Base-by-base conservation (phyloP, 1,140 invertebrate species). In the Plutomurus gul region DNA sequence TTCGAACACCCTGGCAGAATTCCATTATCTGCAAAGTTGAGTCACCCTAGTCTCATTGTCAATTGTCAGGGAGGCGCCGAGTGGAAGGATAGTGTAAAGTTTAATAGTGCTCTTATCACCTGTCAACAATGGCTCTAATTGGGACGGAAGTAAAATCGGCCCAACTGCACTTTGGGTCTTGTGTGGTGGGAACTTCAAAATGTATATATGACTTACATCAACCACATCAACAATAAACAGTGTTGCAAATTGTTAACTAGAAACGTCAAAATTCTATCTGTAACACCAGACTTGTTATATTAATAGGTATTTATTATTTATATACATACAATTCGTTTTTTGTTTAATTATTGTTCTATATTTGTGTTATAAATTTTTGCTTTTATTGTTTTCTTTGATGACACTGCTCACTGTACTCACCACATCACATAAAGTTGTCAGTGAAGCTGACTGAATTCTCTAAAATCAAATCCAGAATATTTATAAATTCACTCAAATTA, bases 21-120 rank as follows among this genome's bases (percentile, higher is more conserved):
- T n/a, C n/a, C n/a, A n/a, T n/a, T 65, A 65, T 65, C 56, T 65
- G 56, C 56, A 65, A 65, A 65, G 36, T 27, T 65, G 56, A 65
- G 56, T 65, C 56, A 65, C 56, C 20, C 56, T 33, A 65, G n/a
- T n/a, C 27, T 65, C 27, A 33, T 65, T 65, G 56, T 65, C 56
- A 65, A 65, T 65, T 65, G 56, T 65, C 56, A 65, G 56, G 27
- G 25, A 65, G 56, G 56, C 56, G 56, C 56, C 56, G 56, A 65
- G 56, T 65, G 25, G 8, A 18, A 7, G 30, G 30, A 7, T 25
- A n/a, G 56, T 65, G 30, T 36, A 7, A 36, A 65, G 16, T 65
- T 8, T 65, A 65, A 16, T 65, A n/a, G 20, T 56, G 51, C 11
- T 30, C 16, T 6, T 56, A 11, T 4, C 36, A 65, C 27, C 27